Evolutionary conservation across 1,140 invertebrate genomes (phyloP).

Genomic region (Drosophila ogumai): DNA sequence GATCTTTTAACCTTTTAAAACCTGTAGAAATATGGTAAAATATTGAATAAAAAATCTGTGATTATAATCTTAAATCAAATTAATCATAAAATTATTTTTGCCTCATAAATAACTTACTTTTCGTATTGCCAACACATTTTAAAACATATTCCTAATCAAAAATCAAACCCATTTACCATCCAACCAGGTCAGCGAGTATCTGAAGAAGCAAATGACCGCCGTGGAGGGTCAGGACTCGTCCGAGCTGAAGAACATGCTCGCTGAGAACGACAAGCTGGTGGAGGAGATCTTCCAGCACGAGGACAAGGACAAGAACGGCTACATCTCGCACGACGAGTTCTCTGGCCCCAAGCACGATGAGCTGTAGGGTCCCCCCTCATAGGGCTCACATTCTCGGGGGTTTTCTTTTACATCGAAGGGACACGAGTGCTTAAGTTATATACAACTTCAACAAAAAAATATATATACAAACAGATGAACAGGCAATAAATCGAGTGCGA

Average conservation of each 20-base stretch:
- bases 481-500: constrained; percentile 37
- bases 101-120: neutral
- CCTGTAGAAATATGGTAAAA: neutral
- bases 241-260: constrained; percentile 93
- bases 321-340: constrained; percentile 98
- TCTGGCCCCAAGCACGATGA: constrained; percentile 98
- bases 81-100: neutral
- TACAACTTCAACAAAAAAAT: constrained; percentile 33
- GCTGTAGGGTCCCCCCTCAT: constrained; percentile 88
- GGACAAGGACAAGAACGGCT: constrained; percentile 97
- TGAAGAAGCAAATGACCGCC: constrained; percentile 95
- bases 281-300: constrained; percentile 99
- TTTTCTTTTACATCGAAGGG: constrained; percentile 23
- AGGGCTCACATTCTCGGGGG: constrained; percentile 1
- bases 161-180: neutral
- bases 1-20: neutral
- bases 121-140: neutral
- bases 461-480: constrained; percentile 24
- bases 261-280: constrained; percentile 96
- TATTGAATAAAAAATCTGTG: too few species aligned
- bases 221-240: constrained; percentile 90
- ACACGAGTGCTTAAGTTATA: constrained; percentile 77
- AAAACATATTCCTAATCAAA: neutral
- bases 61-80: neutral
- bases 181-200: constrained; percentile 92